Conservation (phyloP, 2,113 vertebrate species). For the Rhadina sibilatrix region DNA sequence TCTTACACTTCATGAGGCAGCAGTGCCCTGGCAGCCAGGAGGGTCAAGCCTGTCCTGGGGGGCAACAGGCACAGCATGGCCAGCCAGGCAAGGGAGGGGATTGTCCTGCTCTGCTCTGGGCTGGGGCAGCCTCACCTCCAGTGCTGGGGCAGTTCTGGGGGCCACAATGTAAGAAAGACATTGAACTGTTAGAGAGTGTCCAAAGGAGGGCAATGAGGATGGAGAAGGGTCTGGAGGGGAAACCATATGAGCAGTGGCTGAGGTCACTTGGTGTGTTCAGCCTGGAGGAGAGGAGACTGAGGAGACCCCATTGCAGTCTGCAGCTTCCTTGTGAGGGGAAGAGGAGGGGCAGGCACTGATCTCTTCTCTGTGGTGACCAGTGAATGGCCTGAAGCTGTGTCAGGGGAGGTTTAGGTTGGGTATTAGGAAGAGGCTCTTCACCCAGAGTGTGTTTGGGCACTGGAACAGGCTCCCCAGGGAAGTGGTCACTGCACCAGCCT, state of each 20-base stretch:
- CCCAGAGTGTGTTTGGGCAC: neutral
- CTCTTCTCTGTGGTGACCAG: neutral
- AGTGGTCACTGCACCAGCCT: neutral
- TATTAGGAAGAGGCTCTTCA: neutral
- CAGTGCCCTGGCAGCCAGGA: neutral
- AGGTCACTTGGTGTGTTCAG: neutral
- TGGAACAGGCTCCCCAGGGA: neutral
- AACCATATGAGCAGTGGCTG: neutral
- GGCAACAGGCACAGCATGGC: neutral
- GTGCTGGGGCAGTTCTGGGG: neutral
- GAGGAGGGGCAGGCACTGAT: neutral
- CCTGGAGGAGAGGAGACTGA: neutral
- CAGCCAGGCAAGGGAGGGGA: neutral
- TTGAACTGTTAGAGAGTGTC: neutral
- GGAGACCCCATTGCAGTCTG: neutral
- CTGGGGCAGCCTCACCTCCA: neutral
- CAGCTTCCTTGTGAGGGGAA: neutral
- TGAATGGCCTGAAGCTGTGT: neutral
- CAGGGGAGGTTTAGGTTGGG: neutral
- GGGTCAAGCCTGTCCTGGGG: neutral
- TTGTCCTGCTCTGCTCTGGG: neutral
- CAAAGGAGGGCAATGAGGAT: neutral
- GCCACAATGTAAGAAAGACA: accelerated
- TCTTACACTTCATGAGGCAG: neutral
- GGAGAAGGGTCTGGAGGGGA: neutral